A percentile compares a stretch with the other conserved stretches of the same genome.
Evolutionary conservation across 2,888 invertebrate genomes (phyloP).

Genomic region (Cantharis rufa): DNA sequence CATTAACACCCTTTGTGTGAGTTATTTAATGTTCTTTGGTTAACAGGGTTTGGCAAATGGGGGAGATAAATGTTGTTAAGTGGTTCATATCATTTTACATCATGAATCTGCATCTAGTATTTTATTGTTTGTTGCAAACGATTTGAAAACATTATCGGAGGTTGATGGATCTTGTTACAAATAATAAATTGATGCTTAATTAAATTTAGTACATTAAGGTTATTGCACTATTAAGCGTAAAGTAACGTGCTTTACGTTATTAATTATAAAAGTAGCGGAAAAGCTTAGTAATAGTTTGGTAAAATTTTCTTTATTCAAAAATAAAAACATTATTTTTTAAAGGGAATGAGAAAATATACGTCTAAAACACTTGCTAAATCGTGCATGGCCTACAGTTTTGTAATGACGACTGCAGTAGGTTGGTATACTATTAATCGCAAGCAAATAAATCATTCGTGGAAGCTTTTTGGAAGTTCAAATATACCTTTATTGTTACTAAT

Average conservation of each 20-base stretch:
- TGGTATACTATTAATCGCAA: conserved; percentile 46
- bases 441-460: conserved; percentile 55
- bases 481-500: conserved; percentile 8
- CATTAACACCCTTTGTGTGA: conserved; percentile 56
- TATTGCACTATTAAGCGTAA: neutral
- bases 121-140: conserved; percentile 49
- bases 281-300: neutral
- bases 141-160: conserved; percentile 29
- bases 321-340: conserved; percentile 18
- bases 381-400: conserved; percentile 34
- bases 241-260: neutral
- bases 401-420: conserved; percentile 38
- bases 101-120: conserved; percentile 49
- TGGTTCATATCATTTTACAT: conserved; percentile 55
- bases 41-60: conserved; percentile 50
- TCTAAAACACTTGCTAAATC: conserved; percentile 53
- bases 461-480: conserved; percentile 31
- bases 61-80: conserved; percentile 53
- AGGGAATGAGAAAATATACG: conserved; percentile 49
- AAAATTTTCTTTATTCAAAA: neutral
- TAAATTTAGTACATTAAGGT: conserved; percentile 8
- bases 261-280: neutral
- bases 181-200: conserved; percentile 27
- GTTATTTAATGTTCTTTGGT: conserved; percentile 54
- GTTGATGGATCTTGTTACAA: conserved; percentile 38